Evolutionary conservation across 2,888 invertebrate species (phyloP), one percentile per base, ranked within the genome.

Genomic region (Epistrophe grossulariae): DNA sequence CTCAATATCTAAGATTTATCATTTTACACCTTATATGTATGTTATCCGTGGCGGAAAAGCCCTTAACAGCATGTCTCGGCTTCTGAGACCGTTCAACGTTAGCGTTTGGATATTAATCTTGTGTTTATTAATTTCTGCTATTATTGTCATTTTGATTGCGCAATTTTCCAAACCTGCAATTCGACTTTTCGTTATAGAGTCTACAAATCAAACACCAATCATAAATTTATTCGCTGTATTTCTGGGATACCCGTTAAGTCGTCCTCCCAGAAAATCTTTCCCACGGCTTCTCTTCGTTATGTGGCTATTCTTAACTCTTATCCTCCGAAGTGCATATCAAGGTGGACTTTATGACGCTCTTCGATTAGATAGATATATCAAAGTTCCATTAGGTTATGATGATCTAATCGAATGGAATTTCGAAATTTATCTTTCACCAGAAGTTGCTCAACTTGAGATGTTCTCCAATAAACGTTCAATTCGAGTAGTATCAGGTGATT

Each of bases 11-110:
- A 19, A 70, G 0, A 81, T 89, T 0, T 92, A 91, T 38, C 89
- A 92, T 15, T 89, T 89, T 52, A 90, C 80, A 8, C 81, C 89
- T 4, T 89, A 87, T 8, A 89, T 91, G n/a, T 84, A n/a, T 70
- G 89, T 91, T 28, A 89, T 92, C 13, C 90, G 89, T 0, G 84
- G 83, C 15, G 88, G 88, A 7, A 28, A n/a, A 15, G 15, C 17
- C 2, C n/a, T 31, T 3, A 24, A 45, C 28, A 64, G 45, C 15
- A 45, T 28, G 43, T 45, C 45, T 11, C 28, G 64, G 3, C 64
- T 64, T 28, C 43, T 64, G 1, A 28, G 64, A 28, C 64, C 64
- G 6, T 64, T 64, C 5, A 45, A n/a, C 15, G 28, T n/a, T 45
- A 1, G 28, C 3, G 28, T 64, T 28, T 64, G 64, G 64, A 64